These are phyloP conservation scores for Aselliscus stoliczkanus DNA, from an alignment of 2,797 vertebrate species.

Conservation along the genomic window DNA sequence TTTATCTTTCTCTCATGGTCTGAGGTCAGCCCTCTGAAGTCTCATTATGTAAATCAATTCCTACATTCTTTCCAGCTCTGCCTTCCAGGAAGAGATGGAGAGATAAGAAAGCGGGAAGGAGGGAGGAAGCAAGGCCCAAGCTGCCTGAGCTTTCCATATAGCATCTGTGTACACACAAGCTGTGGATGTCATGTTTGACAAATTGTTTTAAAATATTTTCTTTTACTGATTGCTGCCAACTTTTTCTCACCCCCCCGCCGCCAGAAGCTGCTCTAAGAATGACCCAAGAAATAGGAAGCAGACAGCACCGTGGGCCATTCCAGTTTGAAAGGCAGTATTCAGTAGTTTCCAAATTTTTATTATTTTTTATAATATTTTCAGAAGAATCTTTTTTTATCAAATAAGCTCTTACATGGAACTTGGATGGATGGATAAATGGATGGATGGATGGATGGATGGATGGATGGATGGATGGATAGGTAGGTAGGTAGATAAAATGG, in stretches of 20 bases:
- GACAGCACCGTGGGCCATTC: too few relatives aligned
- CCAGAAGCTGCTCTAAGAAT: slow-evolving; percentile 24
- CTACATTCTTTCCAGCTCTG: background rate
- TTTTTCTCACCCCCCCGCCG: background rate
- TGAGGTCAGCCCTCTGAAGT: background rate
- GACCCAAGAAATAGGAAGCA: slow-evolving; percentile 12
- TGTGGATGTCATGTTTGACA: slow-evolving; percentile 29
- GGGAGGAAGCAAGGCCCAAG: background rate
- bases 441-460: background rate
- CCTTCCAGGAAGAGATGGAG: background rate
- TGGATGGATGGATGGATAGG: background rate
- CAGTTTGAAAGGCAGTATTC: background rate
- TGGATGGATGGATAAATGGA: background rate
- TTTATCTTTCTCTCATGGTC: background rate
- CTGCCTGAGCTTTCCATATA: background rate
- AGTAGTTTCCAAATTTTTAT: background rate
- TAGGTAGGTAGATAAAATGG: background rate
- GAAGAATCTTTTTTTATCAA: background rate
- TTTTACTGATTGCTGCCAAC: slow-evolving; percentile 11
- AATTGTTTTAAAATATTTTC: slow-evolving; percentile 51
- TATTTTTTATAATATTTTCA: background rate
- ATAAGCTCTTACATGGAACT: background rate
- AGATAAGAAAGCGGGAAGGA: background rate
- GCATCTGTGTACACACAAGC: background rate
- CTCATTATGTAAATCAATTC: background rate